Percentiles rank a stretch among this genome's conserved stretches.
Evolutionary conservation across 2,888 invertebrate genomes (phyloP).

Genomic region (Cheilosia scutellata): DNA sequence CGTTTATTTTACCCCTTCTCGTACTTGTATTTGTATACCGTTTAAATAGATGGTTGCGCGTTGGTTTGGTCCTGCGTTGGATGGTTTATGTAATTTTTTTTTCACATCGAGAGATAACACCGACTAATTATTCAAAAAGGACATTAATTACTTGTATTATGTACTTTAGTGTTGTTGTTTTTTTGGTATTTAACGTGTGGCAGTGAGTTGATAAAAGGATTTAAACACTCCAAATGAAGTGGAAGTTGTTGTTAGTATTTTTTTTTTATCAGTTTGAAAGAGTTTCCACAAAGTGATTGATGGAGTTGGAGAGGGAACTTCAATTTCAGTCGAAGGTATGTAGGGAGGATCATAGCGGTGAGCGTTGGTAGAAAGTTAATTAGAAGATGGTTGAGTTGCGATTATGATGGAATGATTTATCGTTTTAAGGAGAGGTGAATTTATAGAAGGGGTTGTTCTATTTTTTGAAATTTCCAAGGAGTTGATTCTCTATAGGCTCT

Average conservation of each 20-base stretch:
- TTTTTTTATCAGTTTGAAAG: not conserved
- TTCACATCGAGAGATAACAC: constrained; percentile 56
- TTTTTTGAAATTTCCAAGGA: no score
- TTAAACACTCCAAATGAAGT: constrained; percentile 57
- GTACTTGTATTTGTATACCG: constrained; percentile 10
- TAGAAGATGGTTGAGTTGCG: constrained; percentile 29
- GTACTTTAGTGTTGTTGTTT: constrained; percentile 28
- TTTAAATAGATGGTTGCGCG: constrained; percentile 65
- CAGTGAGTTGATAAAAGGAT: constrained; percentile 65
- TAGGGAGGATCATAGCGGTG: not conserved
- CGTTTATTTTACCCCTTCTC: constrained; percentile 60
- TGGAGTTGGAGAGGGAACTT: not conserved
- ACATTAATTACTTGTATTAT: constrained; percentile 73
- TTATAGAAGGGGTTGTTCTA: not conserved
- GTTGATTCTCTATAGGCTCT: no score
- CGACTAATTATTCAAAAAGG: constrained; percentile 75
- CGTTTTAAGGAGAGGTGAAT: not conserved
- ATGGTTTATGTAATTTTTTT: constrained; percentile 14
- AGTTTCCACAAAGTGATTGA: constrained; percentile 15
- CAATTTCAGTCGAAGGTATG: not conserved
- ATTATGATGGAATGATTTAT: constrained; percentile 42
- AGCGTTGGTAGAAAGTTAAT: constrained; percentile 26
- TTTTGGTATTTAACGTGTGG: constrained; percentile 45
- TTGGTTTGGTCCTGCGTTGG: constrained; percentile 30
- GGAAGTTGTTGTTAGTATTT: constrained; percentile 14